phyloP scores from a whole-genome alignment of 2,888 invertebrate genomes.

The Clunio marinus region DNA sequence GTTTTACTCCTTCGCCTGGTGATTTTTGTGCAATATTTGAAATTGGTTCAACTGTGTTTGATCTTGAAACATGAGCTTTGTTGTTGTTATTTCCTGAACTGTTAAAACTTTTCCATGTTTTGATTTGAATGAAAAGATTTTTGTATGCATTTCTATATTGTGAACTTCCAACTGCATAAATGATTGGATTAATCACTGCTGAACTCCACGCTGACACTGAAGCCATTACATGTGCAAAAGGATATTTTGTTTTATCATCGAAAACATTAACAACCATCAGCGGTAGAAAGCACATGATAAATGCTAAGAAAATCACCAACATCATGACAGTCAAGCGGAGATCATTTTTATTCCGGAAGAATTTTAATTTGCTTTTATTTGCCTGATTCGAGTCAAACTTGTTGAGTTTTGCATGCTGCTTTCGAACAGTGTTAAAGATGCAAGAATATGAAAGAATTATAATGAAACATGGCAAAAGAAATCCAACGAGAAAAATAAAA shows the following conservation, averaged over 20 bases:
- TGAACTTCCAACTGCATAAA: constrained; percentile 63
- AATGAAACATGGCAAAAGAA: constrained; percentile 76
- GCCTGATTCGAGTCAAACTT: constrained; percentile 53
- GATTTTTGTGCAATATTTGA: neutral
- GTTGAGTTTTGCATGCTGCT: constrained; percentile 27
- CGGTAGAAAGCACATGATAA: constrained; percentile 80
- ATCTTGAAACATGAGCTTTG: constrained; percentile 17
- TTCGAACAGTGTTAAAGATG: constrained; percentile 73
- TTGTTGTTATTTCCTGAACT: constrained; percentile 28
- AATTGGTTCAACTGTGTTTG: constrained; percentile 14
- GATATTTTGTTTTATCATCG: constrained; percentile 66
- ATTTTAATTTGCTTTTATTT: constrained; percentile 59
- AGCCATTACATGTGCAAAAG: constrained; percentile 75
- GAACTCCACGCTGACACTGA: constrained; percentile 87
- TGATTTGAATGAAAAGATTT: constrained; percentile 30
- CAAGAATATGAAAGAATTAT: constrained; percentile 82
- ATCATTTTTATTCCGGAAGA: constrained; percentile 44
- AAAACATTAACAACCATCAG: constrained; percentile 84
- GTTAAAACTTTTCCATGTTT: constrained; percentile 31
- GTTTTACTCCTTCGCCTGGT: constrained; percentile 18
- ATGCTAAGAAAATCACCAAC: constrained; percentile 82
- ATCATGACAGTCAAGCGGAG: constrained; percentile 73
- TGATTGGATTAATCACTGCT: constrained; percentile 82
- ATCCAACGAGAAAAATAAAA: constrained; percentile 75
- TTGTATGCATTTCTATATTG: constrained; percentile 30